These are phyloP conservation scores for Medauroidea extradentata DNA, from an alignment of 1,140 invertebrate species.

Conservation along the genomic window DNA sequence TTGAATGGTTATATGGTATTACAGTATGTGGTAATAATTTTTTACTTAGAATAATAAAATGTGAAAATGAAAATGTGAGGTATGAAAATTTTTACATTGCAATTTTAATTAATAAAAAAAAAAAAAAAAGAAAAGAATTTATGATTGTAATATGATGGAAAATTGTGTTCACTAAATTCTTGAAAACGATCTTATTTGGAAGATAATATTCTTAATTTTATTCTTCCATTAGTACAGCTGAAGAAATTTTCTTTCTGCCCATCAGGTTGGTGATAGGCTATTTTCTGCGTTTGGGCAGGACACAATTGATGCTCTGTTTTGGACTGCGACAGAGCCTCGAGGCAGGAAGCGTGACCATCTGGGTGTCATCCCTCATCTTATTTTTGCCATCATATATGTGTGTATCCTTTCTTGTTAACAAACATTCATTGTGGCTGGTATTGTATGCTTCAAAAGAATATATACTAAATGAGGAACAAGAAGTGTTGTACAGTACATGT, in stretches of 20 bases:
- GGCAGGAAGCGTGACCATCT: slow-evolving; percentile 78
- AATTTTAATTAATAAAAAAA: no score
- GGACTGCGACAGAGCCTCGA: slow-evolving; percentile 93
- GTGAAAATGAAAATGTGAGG: no score
- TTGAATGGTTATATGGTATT: no score
- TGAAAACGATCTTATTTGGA: no score
- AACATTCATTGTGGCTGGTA: neutral
- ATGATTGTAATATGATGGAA: no score
- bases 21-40: no score
- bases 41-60: no score
- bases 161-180: no score
- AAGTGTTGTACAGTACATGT: no score
- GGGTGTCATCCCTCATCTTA: slow-evolving; percentile 80
- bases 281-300: slow-evolving; percentile 98
- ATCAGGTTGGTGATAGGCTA: slow-evolving; percentile 79
- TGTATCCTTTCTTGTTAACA: slow-evolving; percentile 74
- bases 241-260: neutral
- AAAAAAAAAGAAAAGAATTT: no score
- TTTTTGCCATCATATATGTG: slow-evolving; percentile 89
- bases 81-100: no score
- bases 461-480: no score
- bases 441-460: neutral
- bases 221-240: neutral
- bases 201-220: neutral
- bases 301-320: slow-evolving; percentile 93